Evolutionary conservation across 1,140 invertebrate species (phyloP).

Genomic region (Drosophila pectinifera): DNA sequence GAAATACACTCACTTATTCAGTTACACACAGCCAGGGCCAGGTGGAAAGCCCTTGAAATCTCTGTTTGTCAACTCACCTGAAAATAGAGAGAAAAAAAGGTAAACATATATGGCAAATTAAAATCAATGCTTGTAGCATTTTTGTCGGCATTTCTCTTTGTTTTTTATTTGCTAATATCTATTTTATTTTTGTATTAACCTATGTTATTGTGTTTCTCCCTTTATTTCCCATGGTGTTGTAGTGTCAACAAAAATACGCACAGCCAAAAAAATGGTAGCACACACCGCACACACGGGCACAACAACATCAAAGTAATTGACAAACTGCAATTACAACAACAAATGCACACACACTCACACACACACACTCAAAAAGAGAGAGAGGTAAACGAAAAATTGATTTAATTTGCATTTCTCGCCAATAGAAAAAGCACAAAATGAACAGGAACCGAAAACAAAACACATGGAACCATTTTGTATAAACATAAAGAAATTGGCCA

Average conservation of each 20-base stretch:
- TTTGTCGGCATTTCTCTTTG: not conserved
- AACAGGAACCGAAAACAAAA: constrained; percentile 1
- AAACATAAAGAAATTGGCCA: constrained; percentile 9
- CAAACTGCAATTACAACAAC: constrained; percentile 53
- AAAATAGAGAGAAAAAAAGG: constrained; percentile 32
- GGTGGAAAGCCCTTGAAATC: constrained; percentile 23
- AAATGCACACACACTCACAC: constrained; percentile 1
- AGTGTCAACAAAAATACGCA: constrained; percentile 15
- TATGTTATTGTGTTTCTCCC: not conserved
- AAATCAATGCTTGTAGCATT: constrained; percentile 38
- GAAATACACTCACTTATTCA: constrained; percentile 34
- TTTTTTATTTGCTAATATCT: constrained; percentile 11
- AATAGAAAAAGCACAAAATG: constrained; percentile 44
- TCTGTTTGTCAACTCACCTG: constrained; percentile 59
- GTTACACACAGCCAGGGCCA: constrained; percentile 6
- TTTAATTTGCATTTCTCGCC: constrained; percentile 62
- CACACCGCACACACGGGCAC: constrained; percentile 18
- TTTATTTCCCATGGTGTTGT: constrained; percentile 16
- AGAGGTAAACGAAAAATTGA: constrained; percentile 46
- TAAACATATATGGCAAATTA: constrained; percentile 15
- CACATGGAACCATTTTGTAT: constrained; percentile 1
- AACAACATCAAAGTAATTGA: constrained; percentile 64
- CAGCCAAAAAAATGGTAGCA: not conserved
- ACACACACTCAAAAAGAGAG: not conserved
- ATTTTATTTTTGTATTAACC: constrained; percentile 17